Evolutionary conservation across 2,113 vertebrate genomes (phyloP), one percentile per base, ranked within the genome.

Genomic region (Pampusana beccarii): DNA sequence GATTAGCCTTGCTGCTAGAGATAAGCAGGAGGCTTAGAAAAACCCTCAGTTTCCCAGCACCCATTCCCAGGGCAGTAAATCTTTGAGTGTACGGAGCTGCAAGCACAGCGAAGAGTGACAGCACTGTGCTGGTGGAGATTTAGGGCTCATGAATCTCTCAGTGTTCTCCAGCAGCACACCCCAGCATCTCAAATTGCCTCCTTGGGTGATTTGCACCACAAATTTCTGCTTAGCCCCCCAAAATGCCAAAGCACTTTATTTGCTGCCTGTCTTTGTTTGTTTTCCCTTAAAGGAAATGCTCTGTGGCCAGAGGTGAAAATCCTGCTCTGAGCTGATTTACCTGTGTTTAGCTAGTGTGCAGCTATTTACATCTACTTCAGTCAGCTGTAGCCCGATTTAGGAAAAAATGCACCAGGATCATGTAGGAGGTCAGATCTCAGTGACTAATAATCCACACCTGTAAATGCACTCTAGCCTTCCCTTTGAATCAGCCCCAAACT

Each of bases 41-140:
- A 85, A 2, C 48, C 40, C 67, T 88, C 61, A 4, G 26, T 85
- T 92, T 90, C 54, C 34, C 81, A 75, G 85, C 74, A 80, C 26
- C 70, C 57, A 50, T 71, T 93, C 34, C 40, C 58, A 57, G 58
- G 80, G 73, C 93, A 89, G 84, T 93, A 95, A 95, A 92, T 95
- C 91, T 64, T 11, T 33, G 51, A 88, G 78, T 48, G 34, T 60
- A 20, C 10, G 0, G 4, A 79, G 62, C 57, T 40, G 50, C 38
- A 34, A 33, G 78, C 4, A 0, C 0, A 3, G 75, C 5, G 2
- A 11, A 26, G 56, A 65, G 46, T 9, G 77, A 31, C 31, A 90
- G 46, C 13, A 0, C 20, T 1, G 60, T 3, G 5, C 56, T 83
- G 69, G 48, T 12, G 71, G 60, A 78, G 77, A 87, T 93, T 81